Percentiles rank a stretch among this genome's conserved stretches.
Conservation (phyloP, 2,113 vertebrate species). For the Nansenia antarctica region DNA sequence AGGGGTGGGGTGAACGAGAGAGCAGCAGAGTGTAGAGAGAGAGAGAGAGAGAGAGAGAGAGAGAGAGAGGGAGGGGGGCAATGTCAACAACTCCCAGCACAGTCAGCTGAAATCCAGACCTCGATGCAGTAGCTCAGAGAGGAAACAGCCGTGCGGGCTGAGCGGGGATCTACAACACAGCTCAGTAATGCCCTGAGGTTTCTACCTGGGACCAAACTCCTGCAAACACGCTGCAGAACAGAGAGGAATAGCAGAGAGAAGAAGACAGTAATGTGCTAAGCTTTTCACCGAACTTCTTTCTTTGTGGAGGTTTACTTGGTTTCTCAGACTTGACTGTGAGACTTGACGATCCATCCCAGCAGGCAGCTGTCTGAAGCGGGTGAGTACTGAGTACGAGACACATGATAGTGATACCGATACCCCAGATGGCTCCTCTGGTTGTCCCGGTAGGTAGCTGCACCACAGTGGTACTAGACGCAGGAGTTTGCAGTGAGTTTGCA, state of each 20-base stretch:
- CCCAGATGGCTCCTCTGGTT: conserved; percentile 7
- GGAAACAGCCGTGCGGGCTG: conserved; percentile 39
- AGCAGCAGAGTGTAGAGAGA: conserved; percentile 6
- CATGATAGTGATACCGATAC: conserved; percentile 47
- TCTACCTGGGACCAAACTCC: too few species aligned
- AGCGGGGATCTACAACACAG: conserved; percentile 10
- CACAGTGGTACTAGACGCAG: background rate
- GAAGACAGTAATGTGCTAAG: conserved; percentile 21
- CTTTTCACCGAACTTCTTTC: background rate
- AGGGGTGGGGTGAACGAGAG: background rate
- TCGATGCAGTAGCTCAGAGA: conserved; percentile 36
- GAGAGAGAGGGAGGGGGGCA: conserved; percentile 36
- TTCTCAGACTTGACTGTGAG: conserved; percentile 3
- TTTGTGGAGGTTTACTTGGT: conserved; percentile 11
- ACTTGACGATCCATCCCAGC: conserved; percentile 42
- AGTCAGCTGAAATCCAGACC: conserved; percentile 73
- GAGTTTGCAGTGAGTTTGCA: background rate
- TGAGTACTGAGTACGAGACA: conserved; percentile 59
- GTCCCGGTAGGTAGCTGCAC: conserved; percentile 5
- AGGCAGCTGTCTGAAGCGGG: conserved; percentile 46
- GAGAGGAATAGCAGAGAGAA: conserved; percentile 14
- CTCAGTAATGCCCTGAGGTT: conserved; percentile 27
- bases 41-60: conserved; percentile 27
- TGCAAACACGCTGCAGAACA: background rate
- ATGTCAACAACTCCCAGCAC: conserved; percentile 68